Base-by-base conservation (phyloP, 2,113 vertebrate genomes). In the Plecturocebus donacophilus region DNA sequence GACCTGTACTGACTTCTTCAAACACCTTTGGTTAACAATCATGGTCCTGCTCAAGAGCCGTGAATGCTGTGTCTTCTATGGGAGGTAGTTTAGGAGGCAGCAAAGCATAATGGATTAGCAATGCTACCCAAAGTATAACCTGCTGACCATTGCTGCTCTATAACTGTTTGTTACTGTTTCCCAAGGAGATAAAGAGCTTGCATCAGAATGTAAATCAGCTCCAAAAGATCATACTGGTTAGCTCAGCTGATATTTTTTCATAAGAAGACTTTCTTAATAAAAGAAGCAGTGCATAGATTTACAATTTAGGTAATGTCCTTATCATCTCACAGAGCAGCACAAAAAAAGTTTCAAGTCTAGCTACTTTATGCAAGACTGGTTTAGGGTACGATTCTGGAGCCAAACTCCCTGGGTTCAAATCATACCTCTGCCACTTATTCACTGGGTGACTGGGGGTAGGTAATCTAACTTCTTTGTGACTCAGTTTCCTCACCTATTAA, bases 31-130 rank as follows among this genome's bases (percentile, higher is more conserved):
- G 47, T n/a, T 77, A 89, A 38, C 8, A 47, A 66, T 61, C 9
- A 20, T 23, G 25, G 56, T 35, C 64, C 81, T 90, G 32, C 5
- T 8, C n/a, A 49, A 94, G 89, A 93, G 77, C 19, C 7, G 10
- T 68, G n/a, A 61, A n/a, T 58, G 13, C 14, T 58, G 23, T 27
- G 10, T 92, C 61, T 95, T 68, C 13, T 3, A 8, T 17, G 70
- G 84, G 80, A 56, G 21, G 54, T 9, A 11, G 35, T 1, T 1
- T 40, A n/a, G 47, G 45, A 52, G 35, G 7, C 11, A 19, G 25
- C 2, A 1, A 10, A 19, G 47, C 9, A 0, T 0, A 7, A 38
- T 13, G 71, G 4, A 16, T 54, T 58, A 9, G 19, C 11, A 6
- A 2, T 12, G 42, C 58, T 64, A 16, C 42, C 73, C 40, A 6